phyloP scores from a whole-genome alignment of 2,113 vertebrate genomes.

The Silurus asotus region DNA sequence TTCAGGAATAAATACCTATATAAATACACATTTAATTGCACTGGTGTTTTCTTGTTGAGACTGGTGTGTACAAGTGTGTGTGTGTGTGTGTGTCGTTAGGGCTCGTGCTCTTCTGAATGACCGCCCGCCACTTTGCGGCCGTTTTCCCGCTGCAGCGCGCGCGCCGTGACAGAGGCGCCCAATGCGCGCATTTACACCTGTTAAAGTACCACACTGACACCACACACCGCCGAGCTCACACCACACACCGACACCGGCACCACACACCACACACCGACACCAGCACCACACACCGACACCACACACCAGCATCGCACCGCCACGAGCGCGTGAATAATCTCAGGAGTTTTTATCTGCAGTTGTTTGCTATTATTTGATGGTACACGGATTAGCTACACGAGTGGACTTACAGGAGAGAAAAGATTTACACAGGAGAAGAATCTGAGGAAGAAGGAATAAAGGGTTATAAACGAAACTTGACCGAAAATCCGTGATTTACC shows the following conservation, averaged over 20 bases:
- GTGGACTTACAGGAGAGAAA: not conserved
- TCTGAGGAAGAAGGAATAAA: not conserved
- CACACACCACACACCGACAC: constrained; percentile 11
- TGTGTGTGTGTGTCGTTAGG: not conserved
- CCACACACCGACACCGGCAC: not conserved
- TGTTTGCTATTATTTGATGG: not conserved
- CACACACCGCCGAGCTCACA: not conserved
- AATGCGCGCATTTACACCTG: constrained; percentile 43
- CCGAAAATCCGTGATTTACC: not conserved
- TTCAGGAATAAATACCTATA: no score
- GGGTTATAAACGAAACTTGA: not conserved
- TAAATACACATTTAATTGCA: no score
- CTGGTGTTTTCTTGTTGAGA: not conserved
- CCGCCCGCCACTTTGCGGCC: constrained; percentile 25
- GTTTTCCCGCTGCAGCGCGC: constrained; percentile 41
- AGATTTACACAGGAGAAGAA: not conserved
- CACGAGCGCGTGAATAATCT: not conserved
- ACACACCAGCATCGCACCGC: not conserved
- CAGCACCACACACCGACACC: not conserved
- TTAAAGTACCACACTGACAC: not conserved
- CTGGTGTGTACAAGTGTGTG: not conserved
- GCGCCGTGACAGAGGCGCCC: constrained; percentile 66
- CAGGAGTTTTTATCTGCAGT: not conserved
- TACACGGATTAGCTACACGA: not conserved
- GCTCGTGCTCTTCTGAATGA: not conserved